Conservation (phyloP, 2,797 vertebrate species). For the Eidolon dupreanum region DNA sequence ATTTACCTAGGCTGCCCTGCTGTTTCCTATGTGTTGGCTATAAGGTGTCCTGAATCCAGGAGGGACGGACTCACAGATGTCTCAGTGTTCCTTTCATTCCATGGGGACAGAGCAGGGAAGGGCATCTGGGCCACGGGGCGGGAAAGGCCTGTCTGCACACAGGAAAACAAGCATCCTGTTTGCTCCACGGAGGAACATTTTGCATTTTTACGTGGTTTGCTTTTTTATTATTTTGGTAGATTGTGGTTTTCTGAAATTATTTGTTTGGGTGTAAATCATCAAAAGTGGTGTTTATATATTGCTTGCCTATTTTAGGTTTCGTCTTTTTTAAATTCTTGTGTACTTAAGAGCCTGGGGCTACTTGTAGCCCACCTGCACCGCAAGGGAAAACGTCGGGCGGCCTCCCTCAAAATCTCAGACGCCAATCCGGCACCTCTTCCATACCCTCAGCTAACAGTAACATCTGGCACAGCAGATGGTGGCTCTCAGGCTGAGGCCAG, state of each 20-base stretch:
- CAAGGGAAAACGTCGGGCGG: neutral
- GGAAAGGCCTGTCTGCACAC: neutral
- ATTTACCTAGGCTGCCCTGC: neutral
- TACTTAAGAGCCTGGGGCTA: neutral
- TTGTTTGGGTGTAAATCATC: constrained; percentile 6
- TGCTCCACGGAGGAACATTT: neutral
- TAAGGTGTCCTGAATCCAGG: neutral
- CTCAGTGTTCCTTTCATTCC: neutral
- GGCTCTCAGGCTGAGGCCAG: neutral
- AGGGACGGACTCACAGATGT: neutral
- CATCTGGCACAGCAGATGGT: neutral
- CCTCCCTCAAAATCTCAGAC: neutral
- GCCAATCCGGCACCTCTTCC: neutral
- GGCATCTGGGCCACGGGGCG: neutral
- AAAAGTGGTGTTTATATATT: neutral
- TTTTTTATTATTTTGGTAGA: constrained; percentile 40
- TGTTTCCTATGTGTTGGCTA: neutral
- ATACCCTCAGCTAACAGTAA: neutral
- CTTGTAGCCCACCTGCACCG: neutral
- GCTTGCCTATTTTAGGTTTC: neutral
- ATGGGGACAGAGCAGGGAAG: neutral
- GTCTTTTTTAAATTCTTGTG: neutral
- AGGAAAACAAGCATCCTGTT: neutral
- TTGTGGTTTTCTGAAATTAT: constrained; percentile 43
- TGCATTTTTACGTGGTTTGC: neutral